These are phyloP conservation scores for Epinephelus awoara DNA, from an alignment of 2,797 vertebrate genomes.

Conservation along the genomic window DNA sequence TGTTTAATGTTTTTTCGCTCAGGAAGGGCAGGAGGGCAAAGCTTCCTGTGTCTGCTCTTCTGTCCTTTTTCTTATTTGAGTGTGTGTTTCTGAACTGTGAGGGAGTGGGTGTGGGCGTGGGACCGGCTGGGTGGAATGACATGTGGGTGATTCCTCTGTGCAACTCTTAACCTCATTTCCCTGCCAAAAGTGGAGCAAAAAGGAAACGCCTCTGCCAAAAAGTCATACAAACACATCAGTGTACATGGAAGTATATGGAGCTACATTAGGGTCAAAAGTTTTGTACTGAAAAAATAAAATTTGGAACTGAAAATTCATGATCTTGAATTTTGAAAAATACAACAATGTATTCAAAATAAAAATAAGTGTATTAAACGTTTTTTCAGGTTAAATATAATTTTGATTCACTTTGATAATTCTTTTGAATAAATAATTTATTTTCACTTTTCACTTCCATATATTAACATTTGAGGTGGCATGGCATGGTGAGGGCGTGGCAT, in stretches of 20 bases:
- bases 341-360: no score
- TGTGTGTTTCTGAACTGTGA: conserved; percentile 27
- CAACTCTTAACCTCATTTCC: conserved; percentile 21
- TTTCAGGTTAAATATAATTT: no score
- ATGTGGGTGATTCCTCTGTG: conserved; percentile 12
- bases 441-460: no score
- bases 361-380: no score
- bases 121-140: conserved; percentile 43
- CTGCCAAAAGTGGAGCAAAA: conserved; percentile 45
- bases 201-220: conserved; percentile 43
- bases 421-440: no score
- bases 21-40: conserved; percentile 43
- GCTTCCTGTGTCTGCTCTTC: conserved; percentile 50
- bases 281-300: no score
- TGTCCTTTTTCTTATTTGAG: conserved; percentile 12
- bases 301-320: no score
- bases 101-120: conserved; percentile 43
- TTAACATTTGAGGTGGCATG: no score
- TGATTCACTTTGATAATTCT: no score
- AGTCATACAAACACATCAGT: conserved; percentile 39
- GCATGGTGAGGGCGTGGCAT: no score
- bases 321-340: no score
- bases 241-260: background rate
- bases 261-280: no score
- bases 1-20: conserved; percentile 25